Percentiles rank a stretch among this genome's conserved stretches.
Evolutionary conservation across 2,113 vertebrate species (phyloP).

Genomic region (Penelope pileata): DNA sequence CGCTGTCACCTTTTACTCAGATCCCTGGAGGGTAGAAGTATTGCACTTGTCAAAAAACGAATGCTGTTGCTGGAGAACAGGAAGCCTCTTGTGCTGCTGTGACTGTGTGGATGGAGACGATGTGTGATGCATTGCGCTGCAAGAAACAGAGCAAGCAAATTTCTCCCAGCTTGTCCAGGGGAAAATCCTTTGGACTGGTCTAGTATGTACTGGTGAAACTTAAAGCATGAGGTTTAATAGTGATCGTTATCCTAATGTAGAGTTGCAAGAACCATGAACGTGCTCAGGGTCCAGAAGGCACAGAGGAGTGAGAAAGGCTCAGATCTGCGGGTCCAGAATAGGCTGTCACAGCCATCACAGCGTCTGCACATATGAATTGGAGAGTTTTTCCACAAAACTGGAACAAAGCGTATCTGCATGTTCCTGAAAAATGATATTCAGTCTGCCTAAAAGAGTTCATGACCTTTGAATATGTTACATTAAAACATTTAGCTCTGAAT

Average conservation of each 20-base stretch:
- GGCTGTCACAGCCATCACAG: neutral
- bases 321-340: neutral
- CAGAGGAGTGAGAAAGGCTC: neutral
- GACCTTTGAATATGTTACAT: neutral
- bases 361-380: neutral
- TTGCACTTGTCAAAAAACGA: neutral
- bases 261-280: neutral
- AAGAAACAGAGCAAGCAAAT: neutral
- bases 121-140: accelerated
- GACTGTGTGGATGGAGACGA: neutral
- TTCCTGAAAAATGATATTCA: neutral
- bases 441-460: neutral
- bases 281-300: neutral
- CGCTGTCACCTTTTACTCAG: neutral
- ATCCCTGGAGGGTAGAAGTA: neutral
- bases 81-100: neutral
- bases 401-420: neutral
- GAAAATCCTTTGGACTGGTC: neutral
- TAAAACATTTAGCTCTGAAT: neutral
- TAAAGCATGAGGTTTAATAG: neutral
- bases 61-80: neutral
- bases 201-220: neutral
- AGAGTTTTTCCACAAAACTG: neutral
- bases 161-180: neutral
- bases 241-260: neutral